Conservation (phyloP, 2,113 vertebrate genomes). For the Centropristis striata region DNA sequence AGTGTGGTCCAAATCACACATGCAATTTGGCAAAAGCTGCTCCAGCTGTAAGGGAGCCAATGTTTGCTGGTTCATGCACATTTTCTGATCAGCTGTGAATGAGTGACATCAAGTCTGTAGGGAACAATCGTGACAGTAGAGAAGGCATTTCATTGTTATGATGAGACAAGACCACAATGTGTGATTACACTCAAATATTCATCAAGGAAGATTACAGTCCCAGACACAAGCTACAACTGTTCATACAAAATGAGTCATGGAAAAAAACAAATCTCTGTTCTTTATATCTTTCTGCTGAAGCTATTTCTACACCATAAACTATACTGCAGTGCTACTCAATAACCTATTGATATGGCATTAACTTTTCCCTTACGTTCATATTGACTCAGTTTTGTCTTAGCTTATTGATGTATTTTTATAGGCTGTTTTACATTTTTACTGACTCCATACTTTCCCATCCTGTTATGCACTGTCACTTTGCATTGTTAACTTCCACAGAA, state of each 20-base stretch:
- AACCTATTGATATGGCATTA: conserved; percentile 45
- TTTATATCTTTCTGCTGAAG: conserved; percentile 12
- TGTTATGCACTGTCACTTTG: conserved; percentile 6
- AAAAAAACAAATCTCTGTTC: conserved; percentile 1
- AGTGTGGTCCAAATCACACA: conserved; percentile 6
- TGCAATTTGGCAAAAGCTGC: not conserved
- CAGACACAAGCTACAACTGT: not conserved
- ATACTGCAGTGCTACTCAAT: conserved; percentile 22
- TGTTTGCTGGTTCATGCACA: not conserved
- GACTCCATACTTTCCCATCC: conserved; percentile 36
- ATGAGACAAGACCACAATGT: not conserved
- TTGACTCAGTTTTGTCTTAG: conserved; percentile 42
- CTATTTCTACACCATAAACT: conserved; percentile 42
- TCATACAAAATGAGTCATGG: not conserved
- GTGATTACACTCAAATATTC: not conserved
- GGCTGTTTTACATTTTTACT: conserved; percentile 48
- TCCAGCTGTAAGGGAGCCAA: not conserved
- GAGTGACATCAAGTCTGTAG: not conserved
- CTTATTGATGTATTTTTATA: conserved; percentile 53
- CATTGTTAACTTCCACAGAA: conserved; percentile 32
- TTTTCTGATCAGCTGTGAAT: not conserved
- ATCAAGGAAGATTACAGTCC: not conserved
- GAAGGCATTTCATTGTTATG: not conserved
- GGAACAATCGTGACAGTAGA: not conserved
- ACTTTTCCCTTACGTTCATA: conserved; percentile 34